phyloP scores from a whole-genome alignment of 2,888 invertebrate genomes.

The Maniola hyperantus region DNA sequence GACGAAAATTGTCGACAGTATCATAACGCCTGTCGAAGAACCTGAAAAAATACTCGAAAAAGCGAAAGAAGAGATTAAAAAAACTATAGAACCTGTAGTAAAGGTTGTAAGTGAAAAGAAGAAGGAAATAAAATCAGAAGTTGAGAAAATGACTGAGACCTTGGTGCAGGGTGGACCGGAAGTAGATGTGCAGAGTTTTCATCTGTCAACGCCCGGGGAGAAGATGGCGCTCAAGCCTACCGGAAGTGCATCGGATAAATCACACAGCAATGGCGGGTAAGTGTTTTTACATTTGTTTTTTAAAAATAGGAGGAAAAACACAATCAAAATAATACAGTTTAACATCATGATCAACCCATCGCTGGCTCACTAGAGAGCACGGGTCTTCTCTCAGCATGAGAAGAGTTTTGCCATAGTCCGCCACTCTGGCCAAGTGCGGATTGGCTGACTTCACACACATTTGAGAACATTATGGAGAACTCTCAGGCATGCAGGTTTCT shows the following conservation, averaged over 20 bases:
- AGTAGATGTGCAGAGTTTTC: constrained; percentile 84
- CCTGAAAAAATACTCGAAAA: constrained; percentile 56
- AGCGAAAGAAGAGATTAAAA: constrained; percentile 49
- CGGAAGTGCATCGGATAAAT: constrained; percentile 66
- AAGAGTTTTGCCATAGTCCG: too few relatives aligned
- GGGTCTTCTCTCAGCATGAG: too few relatives aligned
- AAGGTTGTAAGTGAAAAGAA: constrained; percentile 72
- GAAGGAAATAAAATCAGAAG: constrained; percentile 50
- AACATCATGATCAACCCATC: too few relatives aligned
- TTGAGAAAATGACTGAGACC: constrained; percentile 67
- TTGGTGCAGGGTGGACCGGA: constrained; percentile 83
- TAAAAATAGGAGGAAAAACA: too few relatives aligned
- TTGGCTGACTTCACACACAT: too few relatives aligned
- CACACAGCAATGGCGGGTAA: constrained; percentile 78
- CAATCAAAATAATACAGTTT: too few relatives aligned
- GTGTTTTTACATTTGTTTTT: constrained; percentile 42
- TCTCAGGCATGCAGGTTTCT: too few relatives aligned
- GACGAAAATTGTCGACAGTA: constrained; percentile 72
- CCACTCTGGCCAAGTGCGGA: too few relatives aligned
- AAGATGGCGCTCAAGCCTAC: constrained; percentile 53
- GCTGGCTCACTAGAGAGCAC: too few relatives aligned
- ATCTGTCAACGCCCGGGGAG: constrained; percentile 67
- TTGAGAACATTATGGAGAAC: too few relatives aligned
- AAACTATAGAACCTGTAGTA: constrained; percentile 67
- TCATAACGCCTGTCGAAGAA: constrained; percentile 75